Evolutionary conservation across 2,888 invertebrate genomes (phyloP).

Genomic region (Eremobia ochroleuca): DNA sequence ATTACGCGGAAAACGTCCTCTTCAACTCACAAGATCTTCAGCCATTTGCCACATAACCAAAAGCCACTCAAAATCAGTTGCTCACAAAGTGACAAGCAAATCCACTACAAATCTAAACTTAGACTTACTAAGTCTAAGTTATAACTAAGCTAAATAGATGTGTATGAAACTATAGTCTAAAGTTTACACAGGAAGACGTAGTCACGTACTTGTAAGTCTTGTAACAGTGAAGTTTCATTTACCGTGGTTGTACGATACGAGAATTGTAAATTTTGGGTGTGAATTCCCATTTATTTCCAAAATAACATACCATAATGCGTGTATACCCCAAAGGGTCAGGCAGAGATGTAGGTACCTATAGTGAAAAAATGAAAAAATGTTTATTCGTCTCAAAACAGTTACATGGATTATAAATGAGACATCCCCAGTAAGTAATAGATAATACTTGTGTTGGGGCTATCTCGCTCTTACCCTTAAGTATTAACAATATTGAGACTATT

Average conservation of each 20-base stretch:
- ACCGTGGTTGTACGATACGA: constrained; percentile 44
- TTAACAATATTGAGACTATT: no score
- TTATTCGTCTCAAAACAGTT: no score
- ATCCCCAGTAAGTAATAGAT: no score
- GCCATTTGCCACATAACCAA: background rate
- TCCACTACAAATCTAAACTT: constrained; percentile 46
- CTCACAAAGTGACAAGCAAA: constrained; percentile 22
- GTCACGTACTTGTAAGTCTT: constrained; percentile 55
- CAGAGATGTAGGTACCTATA: no score
- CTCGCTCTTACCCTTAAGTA: no score
- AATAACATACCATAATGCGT: background rate
- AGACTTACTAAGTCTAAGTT: constrained; percentile 27
- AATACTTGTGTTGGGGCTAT: no score
- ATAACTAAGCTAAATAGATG: constrained; percentile 44
- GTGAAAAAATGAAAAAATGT: no score
- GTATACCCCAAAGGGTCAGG: background rate
- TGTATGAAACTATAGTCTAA: constrained; percentile 10
- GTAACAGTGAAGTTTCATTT: constrained; percentile 15
- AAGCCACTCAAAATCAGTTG: constrained; percentile 1
- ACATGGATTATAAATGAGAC: no score
- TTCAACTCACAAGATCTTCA: background rate
- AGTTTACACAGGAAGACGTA: constrained; percentile 47
- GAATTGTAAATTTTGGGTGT: constrained; percentile 12
- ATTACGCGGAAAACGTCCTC: background rate
- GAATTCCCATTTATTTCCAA: constrained; percentile 1